A percentile compares a stretch with the other conserved stretches of the same genome.
These are phyloP conservation scores for Stichodactyla mertensii DNA, from an alignment of 64 coral and sea anemone genomes.

Conservation along the genomic window DNA sequence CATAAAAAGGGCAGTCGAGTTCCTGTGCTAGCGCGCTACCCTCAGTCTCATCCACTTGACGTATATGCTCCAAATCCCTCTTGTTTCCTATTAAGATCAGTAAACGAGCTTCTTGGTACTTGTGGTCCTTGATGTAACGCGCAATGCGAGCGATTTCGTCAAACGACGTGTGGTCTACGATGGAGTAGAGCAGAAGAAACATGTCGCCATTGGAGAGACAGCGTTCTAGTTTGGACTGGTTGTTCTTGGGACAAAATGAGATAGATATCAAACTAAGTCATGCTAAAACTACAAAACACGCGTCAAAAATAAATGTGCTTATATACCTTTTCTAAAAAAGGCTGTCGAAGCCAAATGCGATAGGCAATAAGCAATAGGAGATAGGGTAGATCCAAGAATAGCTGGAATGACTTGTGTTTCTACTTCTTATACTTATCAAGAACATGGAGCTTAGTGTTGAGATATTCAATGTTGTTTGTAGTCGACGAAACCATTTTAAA, in stretches of 20 bases:
- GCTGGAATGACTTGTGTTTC: too few species aligned
- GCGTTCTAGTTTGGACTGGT: constrained; percentile 53
- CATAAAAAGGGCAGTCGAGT: constrained; percentile 82
- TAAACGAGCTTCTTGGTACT: constrained; percentile 44
- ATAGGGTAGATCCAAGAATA: too few species aligned
- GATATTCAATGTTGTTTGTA: too few species aligned
- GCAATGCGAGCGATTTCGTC: constrained; percentile 70
- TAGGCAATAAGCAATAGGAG: too few species aligned
- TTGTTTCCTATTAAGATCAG: constrained; percentile 76
- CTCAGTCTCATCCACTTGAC: constrained; percentile 76
- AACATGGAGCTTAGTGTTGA: too few species aligned
- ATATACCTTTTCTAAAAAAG: too few species aligned
- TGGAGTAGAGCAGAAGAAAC: constrained; percentile 77
- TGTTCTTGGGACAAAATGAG: neutral
- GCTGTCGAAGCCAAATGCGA: too few species aligned
- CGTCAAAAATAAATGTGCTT: too few species aligned
- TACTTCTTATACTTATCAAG: too few species aligned
- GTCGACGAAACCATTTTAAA: too few species aligned
- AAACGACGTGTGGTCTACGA: constrained; percentile 66
- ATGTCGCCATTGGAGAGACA: constrained; percentile 58
- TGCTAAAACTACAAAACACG: too few species aligned
- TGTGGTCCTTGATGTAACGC: constrained; percentile 56
- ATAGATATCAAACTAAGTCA: constrained; percentile 35
- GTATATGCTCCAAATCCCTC: constrained; percentile 70
- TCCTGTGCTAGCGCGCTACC: constrained; percentile 72